A percentile compares a stretch with the other conserved stretches of the same genome.
Evolutionary conservation across 2,113 vertebrate genomes (phyloP).

Genomic region (Tichodroma muraria): DNA sequence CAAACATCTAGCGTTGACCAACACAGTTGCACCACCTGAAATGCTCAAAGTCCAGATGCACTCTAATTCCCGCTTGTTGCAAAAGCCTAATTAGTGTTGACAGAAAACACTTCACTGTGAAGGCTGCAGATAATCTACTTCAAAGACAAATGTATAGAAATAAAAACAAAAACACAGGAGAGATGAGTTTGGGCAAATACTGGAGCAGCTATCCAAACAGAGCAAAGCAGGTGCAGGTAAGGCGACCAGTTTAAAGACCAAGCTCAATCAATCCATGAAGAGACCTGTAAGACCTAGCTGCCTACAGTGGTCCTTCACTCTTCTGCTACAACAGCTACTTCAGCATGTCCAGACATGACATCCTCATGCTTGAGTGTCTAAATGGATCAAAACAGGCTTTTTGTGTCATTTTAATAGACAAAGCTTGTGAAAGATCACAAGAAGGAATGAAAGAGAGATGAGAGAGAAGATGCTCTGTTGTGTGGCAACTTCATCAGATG

Average conservation of each 20-base stretch:
- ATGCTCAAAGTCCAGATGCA: background rate
- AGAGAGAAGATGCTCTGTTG: background rate
- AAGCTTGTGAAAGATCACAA: background rate
- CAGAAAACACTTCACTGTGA: background rate
- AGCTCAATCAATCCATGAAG: background rate
- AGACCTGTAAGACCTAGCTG: background rate
- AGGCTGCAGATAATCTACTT: background rate
- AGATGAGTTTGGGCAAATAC: background rate
- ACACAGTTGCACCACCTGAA: background rate
- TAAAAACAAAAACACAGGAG: background rate
- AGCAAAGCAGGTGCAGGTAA: background rate
- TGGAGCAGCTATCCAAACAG: background rate
- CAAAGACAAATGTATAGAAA: background rate
- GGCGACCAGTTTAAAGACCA: background rate
- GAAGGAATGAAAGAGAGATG: background rate
- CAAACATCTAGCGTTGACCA: background rate
- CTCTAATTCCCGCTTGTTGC: background rate
- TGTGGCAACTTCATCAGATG: background rate
- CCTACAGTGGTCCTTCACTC: background rate
- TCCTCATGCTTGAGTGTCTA: background rate
- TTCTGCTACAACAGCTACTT: background rate
- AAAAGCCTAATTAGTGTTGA: conserved; percentile 1
- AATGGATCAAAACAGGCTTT: background rate
- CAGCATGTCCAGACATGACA: background rate
- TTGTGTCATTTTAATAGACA: background rate